Percentiles rank a stretch among this genome's conserved stretches.
Evolutionary conservation across 2,113 vertebrate genomes (phyloP).

Genomic region (Castor canadensis): DNA sequence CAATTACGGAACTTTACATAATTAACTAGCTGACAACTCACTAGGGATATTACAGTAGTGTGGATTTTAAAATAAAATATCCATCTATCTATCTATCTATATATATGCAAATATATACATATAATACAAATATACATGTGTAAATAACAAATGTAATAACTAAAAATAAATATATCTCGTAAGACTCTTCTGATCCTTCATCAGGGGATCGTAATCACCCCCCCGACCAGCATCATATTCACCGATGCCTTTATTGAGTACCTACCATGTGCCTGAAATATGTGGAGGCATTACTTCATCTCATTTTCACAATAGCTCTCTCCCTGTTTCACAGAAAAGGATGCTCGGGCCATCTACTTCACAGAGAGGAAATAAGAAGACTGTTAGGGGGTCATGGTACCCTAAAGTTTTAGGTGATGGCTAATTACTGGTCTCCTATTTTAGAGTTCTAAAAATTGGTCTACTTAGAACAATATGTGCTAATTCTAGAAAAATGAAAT

Average conservation of each 20-base stretch:
- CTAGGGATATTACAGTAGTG: background rate
- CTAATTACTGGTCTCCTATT: background rate
- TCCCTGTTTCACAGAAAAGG: background rate
- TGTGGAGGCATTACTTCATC: background rate
- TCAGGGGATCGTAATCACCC: background rate
- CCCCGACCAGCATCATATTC: background rate
- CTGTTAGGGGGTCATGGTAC: accelerated
- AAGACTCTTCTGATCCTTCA: background rate
- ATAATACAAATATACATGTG: background rate
- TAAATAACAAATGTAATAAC: background rate
- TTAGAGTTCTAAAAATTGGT: background rate
- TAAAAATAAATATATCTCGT: background rate
- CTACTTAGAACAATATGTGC: background rate
- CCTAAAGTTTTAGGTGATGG: background rate
- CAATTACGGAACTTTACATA: background rate
- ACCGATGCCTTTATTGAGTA: background rate
- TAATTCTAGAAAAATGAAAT: background rate
- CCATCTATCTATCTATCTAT: no score
- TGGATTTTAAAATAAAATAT: background rate
- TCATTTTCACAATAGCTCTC: background rate
- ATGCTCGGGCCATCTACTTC: background rate
- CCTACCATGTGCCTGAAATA: background rate
- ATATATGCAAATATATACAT: background rate
- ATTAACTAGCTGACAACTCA: slow-evolving; percentile 22
- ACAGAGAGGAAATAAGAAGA: no score